A percentile compares a stretch with the other conserved stretches of the same genome.
phyloP scores from a whole-genome alignment of 2,888 invertebrate species.

The Latrodectus elegans region DNA sequence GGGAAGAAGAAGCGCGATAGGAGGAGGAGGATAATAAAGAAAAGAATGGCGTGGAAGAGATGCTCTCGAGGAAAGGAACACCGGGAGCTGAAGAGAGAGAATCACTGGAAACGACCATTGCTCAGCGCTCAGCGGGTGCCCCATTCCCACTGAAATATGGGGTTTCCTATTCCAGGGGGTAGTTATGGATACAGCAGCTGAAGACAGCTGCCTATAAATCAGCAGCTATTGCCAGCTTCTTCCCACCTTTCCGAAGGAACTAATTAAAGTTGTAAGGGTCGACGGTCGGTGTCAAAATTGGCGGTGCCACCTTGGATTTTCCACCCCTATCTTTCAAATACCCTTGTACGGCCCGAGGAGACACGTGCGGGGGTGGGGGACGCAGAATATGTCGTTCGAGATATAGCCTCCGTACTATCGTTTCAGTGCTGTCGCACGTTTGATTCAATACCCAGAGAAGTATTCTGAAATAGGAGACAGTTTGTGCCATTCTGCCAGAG shows the following conservation, averaged over 20 bases:
- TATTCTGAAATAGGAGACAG: slow-evolving; percentile 46
- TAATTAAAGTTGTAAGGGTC: slow-evolving; percentile 65
- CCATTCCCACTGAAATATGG: slow-evolving; percentile 67
- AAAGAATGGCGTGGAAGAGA: slow-evolving; percentile 54
- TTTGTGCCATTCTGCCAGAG: neutral
- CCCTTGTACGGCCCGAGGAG: slow-evolving; percentile 4
- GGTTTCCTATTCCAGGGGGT: slow-evolving; percentile 47
- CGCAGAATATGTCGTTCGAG: slow-evolving; percentile 26
- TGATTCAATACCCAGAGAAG: slow-evolving; percentile 47
- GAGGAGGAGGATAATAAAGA: slow-evolving; percentile 53
- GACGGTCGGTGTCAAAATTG: slow-evolving; percentile 62
- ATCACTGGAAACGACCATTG: slow-evolving; percentile 52
- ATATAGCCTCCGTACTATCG: slow-evolving; percentile 21
- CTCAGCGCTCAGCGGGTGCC: slow-evolving; percentile 54
- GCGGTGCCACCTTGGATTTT: slow-evolving; percentile 29
- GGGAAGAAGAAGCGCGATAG: neutral
- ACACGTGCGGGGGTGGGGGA: slow-evolving; percentile 1
- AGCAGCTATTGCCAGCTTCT: slow-evolving; percentile 44
- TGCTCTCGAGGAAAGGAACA: slow-evolving; percentile 40
- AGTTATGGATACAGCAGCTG: slow-evolving; percentile 63
- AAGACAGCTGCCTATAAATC: slow-evolving; percentile 66
- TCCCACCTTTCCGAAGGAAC: slow-evolving; percentile 34
- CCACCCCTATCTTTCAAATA: slow-evolving; percentile 5
- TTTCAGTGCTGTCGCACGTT: slow-evolving; percentile 16
- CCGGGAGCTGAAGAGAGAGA: slow-evolving; percentile 48